Conservation (phyloP, 1,140 invertebrate species). For the Lucilia cuprina region DNA sequence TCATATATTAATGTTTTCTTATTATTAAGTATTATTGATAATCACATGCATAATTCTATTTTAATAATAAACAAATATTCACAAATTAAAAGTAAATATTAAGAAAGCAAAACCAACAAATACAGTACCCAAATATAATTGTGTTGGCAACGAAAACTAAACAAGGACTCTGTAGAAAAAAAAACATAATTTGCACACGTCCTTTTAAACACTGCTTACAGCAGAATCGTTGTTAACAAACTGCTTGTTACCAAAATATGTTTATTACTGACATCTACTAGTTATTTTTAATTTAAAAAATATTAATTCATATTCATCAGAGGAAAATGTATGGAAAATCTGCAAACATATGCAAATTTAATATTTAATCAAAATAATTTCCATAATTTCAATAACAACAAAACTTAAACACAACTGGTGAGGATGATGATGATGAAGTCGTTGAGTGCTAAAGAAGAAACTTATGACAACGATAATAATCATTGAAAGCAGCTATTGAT, state of each 20-base stretch:
- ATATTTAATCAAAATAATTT: conserved; percentile 23
- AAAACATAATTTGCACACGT: conserved; percentile 3
- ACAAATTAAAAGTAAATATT: conserved; percentile 21
- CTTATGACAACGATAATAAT: neutral
- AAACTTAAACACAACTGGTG: neutral
- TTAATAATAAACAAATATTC: conserved; percentile 10
- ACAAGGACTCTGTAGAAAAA: neutral
- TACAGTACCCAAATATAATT: neutral
- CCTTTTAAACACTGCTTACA: neutral
- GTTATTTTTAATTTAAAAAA: neutral
- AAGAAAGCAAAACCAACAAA: neutral
- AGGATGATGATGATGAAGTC: neutral
- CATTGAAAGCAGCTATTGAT: neutral
- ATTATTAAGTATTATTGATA: no score
- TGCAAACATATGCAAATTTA: conserved; percentile 26
- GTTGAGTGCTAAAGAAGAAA: neutral
- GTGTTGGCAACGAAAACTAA: no score
- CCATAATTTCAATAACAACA: conserved; percentile 21
- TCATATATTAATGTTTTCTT: no score
- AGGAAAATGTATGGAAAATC: neutral
- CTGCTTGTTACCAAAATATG: conserved; percentile 16
- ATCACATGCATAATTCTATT: neutral
- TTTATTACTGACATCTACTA: neutral
- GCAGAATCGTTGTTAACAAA: neutral
- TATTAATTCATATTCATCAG: neutral